Evolutionary conservation across 2,888 invertebrate species (phyloP), one percentile per base, ranked within the genome.

Genomic region (Leptinotarsa peninsularis): DNA sequence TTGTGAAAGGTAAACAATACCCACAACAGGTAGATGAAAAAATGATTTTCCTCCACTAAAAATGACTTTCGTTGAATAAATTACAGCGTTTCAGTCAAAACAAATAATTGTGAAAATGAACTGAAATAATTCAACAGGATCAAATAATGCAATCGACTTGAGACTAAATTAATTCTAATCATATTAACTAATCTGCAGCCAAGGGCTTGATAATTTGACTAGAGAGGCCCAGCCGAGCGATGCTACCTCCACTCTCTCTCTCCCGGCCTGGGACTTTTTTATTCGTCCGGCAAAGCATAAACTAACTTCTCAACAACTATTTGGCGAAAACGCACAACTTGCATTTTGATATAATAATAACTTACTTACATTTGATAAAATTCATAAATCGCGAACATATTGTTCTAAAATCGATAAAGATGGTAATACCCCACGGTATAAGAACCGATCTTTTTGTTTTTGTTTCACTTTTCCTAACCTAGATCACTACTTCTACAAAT

Each of bases 191-290:
- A 85, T 83, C 83, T 85, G 85, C 86, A 86, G 85, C 86, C 86
- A 81, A 81, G 79, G 87, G 85, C 86, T 85, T 85, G 85, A 87
- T 89, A 89, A 89, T 89, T 89, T 89, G 88, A 89, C 88, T 89
- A 89, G 88, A 88, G 86, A 87, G 86, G 88, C 87, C 85, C 85
- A 86, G 86, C 84, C 85, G 85, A 85, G 84, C 76, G 74, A 68
- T 78, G 75, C 76, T 78, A 74, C 75, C 68, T 74, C 75, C 78
- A 74, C 78, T 71, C 79, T 79, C 79, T 79, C 75, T 82, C 79
- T 82, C 84, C 85, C 85, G 85, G 85, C 85, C 83, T 77, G 77
- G 80, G 79, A 79, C 80, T 78, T 75, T 76, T 79, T 83, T 82
- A 81, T 78, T 80, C 77, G 84, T 81, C 84, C 84, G 83, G 83